Percentiles rank a stretch among this genome's conserved stretches.
phyloP scores from a whole-genome alignment of 2,113 vertebrate species.

The Cardinalis cardinalis region DNA sequence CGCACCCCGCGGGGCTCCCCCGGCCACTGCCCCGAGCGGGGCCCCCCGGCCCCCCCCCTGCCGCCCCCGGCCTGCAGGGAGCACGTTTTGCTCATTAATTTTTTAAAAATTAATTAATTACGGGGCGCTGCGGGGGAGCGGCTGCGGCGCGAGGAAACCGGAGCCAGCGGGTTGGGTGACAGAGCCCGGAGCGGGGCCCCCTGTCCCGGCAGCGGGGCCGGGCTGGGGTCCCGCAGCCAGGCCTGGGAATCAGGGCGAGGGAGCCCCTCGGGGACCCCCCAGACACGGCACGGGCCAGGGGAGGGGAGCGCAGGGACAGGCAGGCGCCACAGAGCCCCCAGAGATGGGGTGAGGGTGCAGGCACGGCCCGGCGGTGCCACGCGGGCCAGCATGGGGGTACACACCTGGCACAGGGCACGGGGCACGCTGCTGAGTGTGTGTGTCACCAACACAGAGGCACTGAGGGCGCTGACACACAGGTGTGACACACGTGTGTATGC shows the following conservation, averaged over 20 bases:
- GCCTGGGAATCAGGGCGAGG: slow-evolving; percentile 3
- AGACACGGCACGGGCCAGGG: background rate
- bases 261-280: background rate
- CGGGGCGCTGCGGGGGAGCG: slow-evolving; percentile 17
- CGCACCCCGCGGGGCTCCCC: background rate
- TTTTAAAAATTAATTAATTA: slow-evolving; percentile 60
- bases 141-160: slow-evolving; percentile 13
- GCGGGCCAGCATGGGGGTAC: rapidly evolving
- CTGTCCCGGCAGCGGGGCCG: background rate
- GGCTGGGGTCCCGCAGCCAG: background rate
- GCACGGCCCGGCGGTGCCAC: background rate
- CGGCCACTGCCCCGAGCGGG: background rate
- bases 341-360: background rate
- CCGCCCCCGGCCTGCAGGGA: background rate
- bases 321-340: background rate
- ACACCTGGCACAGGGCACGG: rapidly evolving
- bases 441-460: background rate
- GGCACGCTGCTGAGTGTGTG: rapidly evolving
- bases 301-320: background rate
- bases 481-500: too few species aligned
- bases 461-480: too few species aligned
- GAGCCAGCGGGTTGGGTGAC: slow-evolving; percentile 48
- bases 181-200: background rate
- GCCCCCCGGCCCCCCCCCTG: background rate
- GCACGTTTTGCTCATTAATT: slow-evolving; percentile 52